These are phyloP conservation scores for Sus cebifrons DNA, from an alignment of 2,797 vertebrate species.

Conservation along the genomic window DNA sequence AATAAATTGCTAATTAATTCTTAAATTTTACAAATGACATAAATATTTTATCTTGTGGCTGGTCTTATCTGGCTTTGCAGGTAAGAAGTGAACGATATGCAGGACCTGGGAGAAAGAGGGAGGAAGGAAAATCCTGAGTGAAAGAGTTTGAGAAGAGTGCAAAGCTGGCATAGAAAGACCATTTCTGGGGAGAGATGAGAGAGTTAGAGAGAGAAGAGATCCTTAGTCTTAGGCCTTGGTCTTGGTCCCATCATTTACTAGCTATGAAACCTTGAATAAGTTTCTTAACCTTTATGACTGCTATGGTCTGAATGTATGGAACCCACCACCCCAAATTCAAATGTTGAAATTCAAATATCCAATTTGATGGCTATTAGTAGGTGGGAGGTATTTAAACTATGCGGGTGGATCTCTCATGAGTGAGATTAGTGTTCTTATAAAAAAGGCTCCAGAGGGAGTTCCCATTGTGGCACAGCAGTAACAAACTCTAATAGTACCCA, in stretches of 20 bases:
- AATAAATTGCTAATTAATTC: conserved; percentile 23
- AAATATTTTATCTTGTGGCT: background rate
- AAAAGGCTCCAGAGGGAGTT: background rate
- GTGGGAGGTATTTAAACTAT: background rate
- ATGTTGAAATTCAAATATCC: conserved; percentile 28
- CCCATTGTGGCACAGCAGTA: no score
- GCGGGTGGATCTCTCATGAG: background rate
- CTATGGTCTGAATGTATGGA: background rate
- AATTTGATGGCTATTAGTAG: background rate
- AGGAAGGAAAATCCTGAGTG: background rate
- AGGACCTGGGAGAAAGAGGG: background rate
- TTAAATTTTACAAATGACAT: background rate
- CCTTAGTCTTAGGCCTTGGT: background rate
- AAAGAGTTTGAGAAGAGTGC: background rate
- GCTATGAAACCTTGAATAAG: background rate
- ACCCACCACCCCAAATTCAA: background rate
- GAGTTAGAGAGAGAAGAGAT: background rate
- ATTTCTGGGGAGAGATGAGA: background rate
- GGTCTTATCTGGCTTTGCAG: background rate
- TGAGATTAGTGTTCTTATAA: background rate
- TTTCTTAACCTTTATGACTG: conserved; percentile 3
- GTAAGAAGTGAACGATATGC: background rate
- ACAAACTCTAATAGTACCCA: no score
- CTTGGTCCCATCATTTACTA: background rate
- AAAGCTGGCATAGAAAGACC: background rate